Percentiles rank a stretch among this genome's conserved stretches.
Conservation (phyloP, 2,888 invertebrate genomes). For the Aphodius sticticus region DNA sequence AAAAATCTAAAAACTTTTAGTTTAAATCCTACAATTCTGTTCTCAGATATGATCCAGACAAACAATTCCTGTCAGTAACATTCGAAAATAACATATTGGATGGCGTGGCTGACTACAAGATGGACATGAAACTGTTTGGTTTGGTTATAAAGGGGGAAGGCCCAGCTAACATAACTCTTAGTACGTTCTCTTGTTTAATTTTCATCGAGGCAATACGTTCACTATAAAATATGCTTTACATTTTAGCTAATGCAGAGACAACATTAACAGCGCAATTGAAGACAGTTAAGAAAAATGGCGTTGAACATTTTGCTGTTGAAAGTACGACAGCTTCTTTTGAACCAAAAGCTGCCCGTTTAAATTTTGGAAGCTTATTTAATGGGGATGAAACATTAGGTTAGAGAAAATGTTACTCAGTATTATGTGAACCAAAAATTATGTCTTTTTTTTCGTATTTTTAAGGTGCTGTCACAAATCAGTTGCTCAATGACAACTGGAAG, state of each 20-base stretch:
- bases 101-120: conserved; percentile 8
- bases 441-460: conserved; percentile 21
- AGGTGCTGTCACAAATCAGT: conserved; percentile 44
- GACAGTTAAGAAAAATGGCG: conserved; percentile 7
- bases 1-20: neutral
- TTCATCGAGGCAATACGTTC: neutral
- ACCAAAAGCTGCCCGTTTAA: conserved; percentile 20
- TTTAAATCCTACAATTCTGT: neutral
- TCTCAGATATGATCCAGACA: neutral
- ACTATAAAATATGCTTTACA: neutral
- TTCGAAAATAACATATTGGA: neutral
- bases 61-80: neutral
- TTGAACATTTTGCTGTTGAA: neutral
- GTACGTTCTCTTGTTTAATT: neutral
- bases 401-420: too few relatives aligned
- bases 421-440: neutral
- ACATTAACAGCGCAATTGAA: neutral
- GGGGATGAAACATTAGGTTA: conserved; percentile 32
- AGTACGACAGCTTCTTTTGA: neutral
- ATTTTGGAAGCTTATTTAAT: conserved; percentile 37
- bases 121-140: conserved; percentile 23
- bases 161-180: neutral
- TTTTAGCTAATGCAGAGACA: neutral
- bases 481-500: conserved; percentile 46
- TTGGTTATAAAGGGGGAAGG: conserved; percentile 27